Evolutionary conservation across 2,888 invertebrate species (phyloP), one percentile per base, ranked within the genome.

Genomic region (Maniola hyperantus): DNA sequence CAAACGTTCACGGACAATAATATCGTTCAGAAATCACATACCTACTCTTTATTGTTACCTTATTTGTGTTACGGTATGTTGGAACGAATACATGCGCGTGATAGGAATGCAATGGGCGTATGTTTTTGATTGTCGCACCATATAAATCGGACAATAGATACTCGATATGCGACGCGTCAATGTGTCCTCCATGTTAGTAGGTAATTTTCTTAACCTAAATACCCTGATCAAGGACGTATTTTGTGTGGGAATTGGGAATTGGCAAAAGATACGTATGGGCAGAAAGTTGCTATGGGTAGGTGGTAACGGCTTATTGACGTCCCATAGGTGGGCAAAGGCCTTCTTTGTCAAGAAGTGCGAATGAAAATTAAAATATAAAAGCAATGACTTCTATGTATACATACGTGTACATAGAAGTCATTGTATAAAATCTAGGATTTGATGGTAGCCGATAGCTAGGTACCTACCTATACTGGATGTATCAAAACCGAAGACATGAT

Each of bases 11-110:
- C 74, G 79, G 80, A 77, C 84, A 88, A 87, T 88, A 89, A 85
- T 85, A 84, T 80, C 74, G 78, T 80, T 80, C 57, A 57, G 57
- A 57, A 57, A 42, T 57, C 57, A 57, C 39, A 20, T 26, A 70
- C 74, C 76, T 75, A 79, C 78, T 77, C 72, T 76, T 80, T 83
- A 83, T 84, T 87, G 88, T 86, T 78, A 79, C 89, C 90, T 84
- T 88, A 88, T 88, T 85, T 78, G 85, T 86, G 77, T 84, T 90
- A 91, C 91, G 91, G 91, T 92, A 89, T 85, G 91, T 88, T 86
- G 91, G 88, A 90, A 87, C 83, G 85, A 88, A 92, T 91, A 91
- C 91, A 78, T 74, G 72, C 74, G 81, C 90, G 90, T 90, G 89
- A 84, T 85, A 74, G 73, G 91, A 90, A 90, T 91, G 76, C 76